Percentiles rank a stretch among this genome's conserved stretches.
Conservation (phyloP, 2,888 invertebrate genomes). For the Antheraea yamamai region DNA sequence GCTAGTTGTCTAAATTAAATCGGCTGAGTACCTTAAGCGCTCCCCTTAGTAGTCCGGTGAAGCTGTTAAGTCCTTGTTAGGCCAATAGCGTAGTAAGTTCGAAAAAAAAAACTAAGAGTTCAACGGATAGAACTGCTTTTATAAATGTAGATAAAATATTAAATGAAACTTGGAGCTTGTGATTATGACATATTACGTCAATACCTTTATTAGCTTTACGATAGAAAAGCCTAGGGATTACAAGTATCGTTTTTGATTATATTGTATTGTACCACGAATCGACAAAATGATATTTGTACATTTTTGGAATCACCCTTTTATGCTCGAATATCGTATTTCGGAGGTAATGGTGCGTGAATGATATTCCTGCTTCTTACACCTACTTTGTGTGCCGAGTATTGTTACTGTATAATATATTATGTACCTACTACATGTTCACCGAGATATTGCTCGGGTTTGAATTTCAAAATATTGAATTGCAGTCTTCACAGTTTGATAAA, state of each 20-base stretch:
- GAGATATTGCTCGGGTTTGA: no score
- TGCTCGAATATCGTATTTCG: slow-evolving; percentile 24
- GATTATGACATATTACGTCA: not conserved
- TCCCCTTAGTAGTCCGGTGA: no score
- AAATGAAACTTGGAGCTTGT: no score
- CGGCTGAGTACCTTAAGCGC: no score
- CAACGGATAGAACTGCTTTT: no score
- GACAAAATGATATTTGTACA: slow-evolving; percentile 20
- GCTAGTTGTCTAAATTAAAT: no score
- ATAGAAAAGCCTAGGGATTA: not conserved
- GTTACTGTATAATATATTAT: not conserved
- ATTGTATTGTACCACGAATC: not conserved
- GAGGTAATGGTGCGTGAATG: slow-evolving; percentile 25
- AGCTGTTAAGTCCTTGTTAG: no score
- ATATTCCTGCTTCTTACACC: slow-evolving; percentile 21
- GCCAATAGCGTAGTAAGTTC: no score
- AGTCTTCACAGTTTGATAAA: no score
- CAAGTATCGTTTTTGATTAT: not conserved
- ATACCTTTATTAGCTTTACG: not conserved
- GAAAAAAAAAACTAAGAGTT: no score
- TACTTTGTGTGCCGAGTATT: not conserved
- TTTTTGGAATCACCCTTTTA: slow-evolving; percentile 21
- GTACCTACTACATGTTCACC: not conserved
- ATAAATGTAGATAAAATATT: no score
- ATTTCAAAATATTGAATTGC: no score